Percentiles rank a stretch among this genome's conserved stretches.
Conservation (phyloP, 2,113 vertebrate genomes). For the Amphiprion percula region DNA sequence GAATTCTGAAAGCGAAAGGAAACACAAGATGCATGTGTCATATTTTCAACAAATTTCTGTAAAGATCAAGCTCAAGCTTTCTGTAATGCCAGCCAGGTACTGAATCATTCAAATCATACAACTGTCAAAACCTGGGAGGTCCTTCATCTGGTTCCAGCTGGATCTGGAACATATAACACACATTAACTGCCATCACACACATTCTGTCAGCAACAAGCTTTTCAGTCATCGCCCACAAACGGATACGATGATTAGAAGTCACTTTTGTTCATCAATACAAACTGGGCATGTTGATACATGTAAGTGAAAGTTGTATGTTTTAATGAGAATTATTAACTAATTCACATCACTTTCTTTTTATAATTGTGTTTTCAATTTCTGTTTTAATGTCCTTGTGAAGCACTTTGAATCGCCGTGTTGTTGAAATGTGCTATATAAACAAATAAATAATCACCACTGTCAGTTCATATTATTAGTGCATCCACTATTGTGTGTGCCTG, state of each 20-base stretch:
- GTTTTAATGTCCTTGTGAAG: too few relatives aligned
- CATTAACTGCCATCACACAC: neutral
- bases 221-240: slow-evolving; percentile 15
- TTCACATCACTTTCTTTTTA: too few relatives aligned
- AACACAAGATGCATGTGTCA: neutral
- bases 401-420: too few relatives aligned
- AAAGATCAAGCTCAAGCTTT: neutral
- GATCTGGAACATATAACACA: neutral
- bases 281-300: slow-evolving; percentile 42
- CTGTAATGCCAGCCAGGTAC: neutral
- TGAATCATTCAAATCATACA: slow-evolving; percentile 1
- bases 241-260: neutral
- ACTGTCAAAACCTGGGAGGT: slow-evolving; percentile 13
- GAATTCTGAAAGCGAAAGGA: neutral
- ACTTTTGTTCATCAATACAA: neutral
- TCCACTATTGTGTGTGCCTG: neutral
- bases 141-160: neutral
- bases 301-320: neutral
- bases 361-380: too few relatives aligned
- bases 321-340: neutral
- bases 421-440: too few relatives aligned
- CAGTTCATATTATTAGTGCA: neutral
- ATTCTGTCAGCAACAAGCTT: slow-evolving; percentile 11
- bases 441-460: too few relatives aligned
- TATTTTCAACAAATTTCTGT: neutral